Evolutionary conservation across 2,797 vertebrate genomes (phyloP), one percentile per base, ranked within the genome.

Genomic region (Sciaenops ocellatus): DNA sequence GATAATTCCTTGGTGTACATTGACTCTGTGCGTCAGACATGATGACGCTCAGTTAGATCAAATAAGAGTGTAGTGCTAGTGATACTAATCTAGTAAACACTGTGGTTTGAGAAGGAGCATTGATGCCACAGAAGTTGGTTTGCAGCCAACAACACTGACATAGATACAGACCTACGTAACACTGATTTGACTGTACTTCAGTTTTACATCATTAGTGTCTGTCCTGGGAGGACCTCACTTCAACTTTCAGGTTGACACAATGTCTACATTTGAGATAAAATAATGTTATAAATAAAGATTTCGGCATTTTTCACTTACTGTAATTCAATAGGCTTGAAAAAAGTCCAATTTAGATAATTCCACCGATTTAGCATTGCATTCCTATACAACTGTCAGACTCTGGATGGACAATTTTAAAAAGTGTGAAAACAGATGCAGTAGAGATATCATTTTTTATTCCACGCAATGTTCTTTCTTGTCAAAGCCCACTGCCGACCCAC

Each of bases 51-150:
- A 7, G 1, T n/a, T 69, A 51, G 28, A 55, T 76, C 5, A 11
- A 38, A 83, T 86, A 61, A 52, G 28, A 83, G 51, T 16, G n/a
- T n/a, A 9, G 38, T 50, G 59, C 5, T 10, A 20, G 3, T 26
- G 28, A 48, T n/a, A 1, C 28, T 30, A 52, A 70, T 59, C 18
- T 11, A 8, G 24, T 47, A 16, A 67, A 66, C 52, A 11, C 8
- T 62, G 51, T 3, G 20, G n/a, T 46, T 10, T 12, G 7, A 64
- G 6, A 30, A 15, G 16, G 20, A 48, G 16, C n/a, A 44, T 30
- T 51, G 20, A 34, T 47, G 38, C 6, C 24, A 22, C 9, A 15
- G 5, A 11, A 12, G 13, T n/a, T 38, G 11, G 6, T 68, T 62
- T 51, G 22, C 26, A 30, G 66, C 26, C 24, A 20, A 71, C 44